These are phyloP conservation scores for Dromius quadrimaculatus DNA, from an alignment of 2,888 invertebrate genomes.

Conservation along the genomic window DNA sequence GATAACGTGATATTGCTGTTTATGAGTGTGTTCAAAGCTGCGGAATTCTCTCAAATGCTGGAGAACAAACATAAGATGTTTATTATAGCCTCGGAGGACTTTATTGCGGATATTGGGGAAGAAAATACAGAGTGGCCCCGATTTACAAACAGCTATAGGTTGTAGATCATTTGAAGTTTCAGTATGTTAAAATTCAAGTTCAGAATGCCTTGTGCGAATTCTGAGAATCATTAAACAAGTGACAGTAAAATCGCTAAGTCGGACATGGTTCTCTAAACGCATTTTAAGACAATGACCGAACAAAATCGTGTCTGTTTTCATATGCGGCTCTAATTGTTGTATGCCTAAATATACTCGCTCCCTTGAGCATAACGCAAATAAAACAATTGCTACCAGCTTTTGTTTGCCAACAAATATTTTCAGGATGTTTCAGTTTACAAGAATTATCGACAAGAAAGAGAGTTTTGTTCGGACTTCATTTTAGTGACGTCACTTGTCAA, in stretches of 20 bases:
- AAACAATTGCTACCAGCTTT: neutral
- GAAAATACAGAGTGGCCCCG: no score
- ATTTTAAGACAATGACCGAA: constrained; percentile 21
- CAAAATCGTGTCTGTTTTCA: constrained; percentile 23
- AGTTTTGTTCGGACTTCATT: no score
- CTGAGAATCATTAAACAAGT: constrained; percentile 15
- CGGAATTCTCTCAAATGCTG: no score
- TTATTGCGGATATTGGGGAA: no score
- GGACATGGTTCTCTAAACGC: constrained; percentile 10
- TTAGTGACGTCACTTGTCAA: no score
- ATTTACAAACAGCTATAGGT: no score
- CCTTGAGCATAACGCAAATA: neutral
- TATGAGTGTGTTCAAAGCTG: no score
- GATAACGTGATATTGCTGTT: no score
- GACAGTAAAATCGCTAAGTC: neutral
- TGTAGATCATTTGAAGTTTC: no score
- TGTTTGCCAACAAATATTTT: neutral
- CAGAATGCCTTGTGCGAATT: neutral
- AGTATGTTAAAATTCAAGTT: neutral
- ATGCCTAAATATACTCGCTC: constrained; percentile 11
- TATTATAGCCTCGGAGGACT: no score
- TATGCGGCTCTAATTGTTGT: constrained; percentile 9
- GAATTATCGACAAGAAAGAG: neutral
- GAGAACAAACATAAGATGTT: no score
- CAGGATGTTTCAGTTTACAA: neutral